Evolutionary conservation across 1,140 invertebrate genomes (phyloP).

Genomic region (Drosophila malerkotliana): DNA sequence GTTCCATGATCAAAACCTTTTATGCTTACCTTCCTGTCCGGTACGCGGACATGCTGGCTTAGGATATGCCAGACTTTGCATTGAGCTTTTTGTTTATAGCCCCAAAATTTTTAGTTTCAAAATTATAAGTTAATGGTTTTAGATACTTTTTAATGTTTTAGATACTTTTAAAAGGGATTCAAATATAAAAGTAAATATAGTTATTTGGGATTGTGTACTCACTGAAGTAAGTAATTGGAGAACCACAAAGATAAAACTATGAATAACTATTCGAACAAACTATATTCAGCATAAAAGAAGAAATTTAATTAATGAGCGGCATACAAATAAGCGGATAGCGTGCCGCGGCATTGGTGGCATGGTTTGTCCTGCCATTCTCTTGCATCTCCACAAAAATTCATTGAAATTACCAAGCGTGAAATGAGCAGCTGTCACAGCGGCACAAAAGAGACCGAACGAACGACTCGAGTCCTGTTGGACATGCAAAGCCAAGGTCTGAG

Average conservation of each 20-base stretch:
- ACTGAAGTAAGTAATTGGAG: conserved; percentile 13
- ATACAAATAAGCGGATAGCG: conserved; percentile 53
- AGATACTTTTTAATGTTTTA: background rate
- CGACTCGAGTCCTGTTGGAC: conserved; percentile 34
- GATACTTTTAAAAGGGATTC: no score
- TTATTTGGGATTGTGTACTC: background rate
- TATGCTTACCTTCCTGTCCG: conserved; percentile 42
- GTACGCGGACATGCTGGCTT: conserved; percentile 22
- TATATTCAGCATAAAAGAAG: conserved; percentile 25
- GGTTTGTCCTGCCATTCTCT: conserved; percentile 23
- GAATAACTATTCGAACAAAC: conserved; percentile 29
- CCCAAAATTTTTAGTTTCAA: background rate
- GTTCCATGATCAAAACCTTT: conserved; percentile 10
- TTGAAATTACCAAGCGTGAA: conserved; percentile 80
- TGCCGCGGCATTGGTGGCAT: conserved; percentile 27
- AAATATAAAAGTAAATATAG: background rate
- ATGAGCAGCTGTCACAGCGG: conserved; percentile 78
- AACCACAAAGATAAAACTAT: conserved; percentile 1
- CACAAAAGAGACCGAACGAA: conserved; percentile 63
- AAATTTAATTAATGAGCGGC: conserved; percentile 73
- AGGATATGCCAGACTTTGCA: background rate
- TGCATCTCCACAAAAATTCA: conserved; percentile 58
- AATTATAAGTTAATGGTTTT: conserved; percentile 2
- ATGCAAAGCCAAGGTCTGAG: conserved; percentile 29
- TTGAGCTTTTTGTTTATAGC: background rate